Evolutionary conservation across 2,797 vertebrate species (phyloP), one percentile per base, ranked within the genome.

Genomic region (Esox masquinongy): DNA sequence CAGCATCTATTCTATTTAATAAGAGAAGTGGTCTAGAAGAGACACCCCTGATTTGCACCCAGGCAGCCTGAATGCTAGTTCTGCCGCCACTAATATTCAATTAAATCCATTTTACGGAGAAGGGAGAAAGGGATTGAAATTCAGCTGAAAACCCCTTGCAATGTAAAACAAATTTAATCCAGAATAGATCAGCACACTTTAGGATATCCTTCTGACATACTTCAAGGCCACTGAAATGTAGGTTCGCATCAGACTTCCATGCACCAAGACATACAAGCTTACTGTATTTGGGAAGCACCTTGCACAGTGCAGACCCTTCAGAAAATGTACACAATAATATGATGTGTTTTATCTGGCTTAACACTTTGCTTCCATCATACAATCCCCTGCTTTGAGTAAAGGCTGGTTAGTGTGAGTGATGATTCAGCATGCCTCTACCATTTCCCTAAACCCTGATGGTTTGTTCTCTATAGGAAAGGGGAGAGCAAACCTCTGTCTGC

Each of bases 401-500:
- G 68, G 50, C 70, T 76, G 76, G 74, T 81, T 76, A 71, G 72
- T 53, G 34, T 66, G 59, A 77, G 51, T 68, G 69, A 74, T 84
- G 79, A 86, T 61, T 84, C 77, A 86, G 75, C 66, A 56, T 51
- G 75, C 67, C 36, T 50, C 43, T 43, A 68, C 77, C 36, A 63
- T 59, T 26, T 75, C 19, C 1, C 9, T 63, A 29, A 81, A 17
- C 8, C 31, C 17, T 53, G 12, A 12, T 17, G 15, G 83, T 80
- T 79, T 70, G 77, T 77, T 76, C 82, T 31, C 81, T 80, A 8
- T 16, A 15, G 26, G 66, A 77, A 70, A 77, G 66, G 79, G 63
- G 79, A 73, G 76, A 75, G 77, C 67, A 82, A 85, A 79, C 80
- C 79, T 76, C 82, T 72, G 80, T 66, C 77, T 83, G 85, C 86